Conservation (phyloP, 2,888 invertebrate species). For the Marasmarcha lunaedactyla region DNA sequence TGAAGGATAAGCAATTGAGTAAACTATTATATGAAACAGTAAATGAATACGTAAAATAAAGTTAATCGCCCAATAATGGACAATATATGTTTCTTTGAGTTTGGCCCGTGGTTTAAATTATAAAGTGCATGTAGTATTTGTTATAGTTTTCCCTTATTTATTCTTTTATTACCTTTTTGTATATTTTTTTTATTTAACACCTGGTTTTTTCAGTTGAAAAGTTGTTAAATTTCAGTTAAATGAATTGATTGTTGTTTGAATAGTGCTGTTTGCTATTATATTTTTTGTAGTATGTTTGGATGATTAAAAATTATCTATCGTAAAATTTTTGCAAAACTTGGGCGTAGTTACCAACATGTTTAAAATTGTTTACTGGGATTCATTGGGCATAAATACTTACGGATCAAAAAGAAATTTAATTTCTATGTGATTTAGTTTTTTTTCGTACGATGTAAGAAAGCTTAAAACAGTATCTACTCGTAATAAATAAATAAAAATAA, state of each 20-base stretch:
- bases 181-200: slow-evolving; percentile 18
- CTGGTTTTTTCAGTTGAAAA: too few relatives aligned
- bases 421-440: slow-evolving; percentile 26
- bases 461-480: slow-evolving; percentile 20
- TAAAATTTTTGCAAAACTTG: too few relatives aligned
- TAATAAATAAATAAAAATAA: slow-evolving; percentile 22
- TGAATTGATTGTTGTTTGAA: too few relatives aligned
- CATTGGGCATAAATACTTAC: slow-evolving; percentile 47
- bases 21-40: too few relatives aligned
- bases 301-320: too few relatives aligned
- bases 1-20: slow-evolving; percentile 5
- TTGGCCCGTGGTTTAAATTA: slow-evolving; percentile 25
- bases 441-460: slow-evolving; percentile 20
- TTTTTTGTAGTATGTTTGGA: too few relatives aligned
- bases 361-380: slow-evolving; percentile 17
- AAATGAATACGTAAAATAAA: too few relatives aligned
- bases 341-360: slow-evolving; percentile 7
- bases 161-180: slow-evolving; percentile 30
- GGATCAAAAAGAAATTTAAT: slow-evolving; percentile 14
- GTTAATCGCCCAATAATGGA: too few relatives aligned
- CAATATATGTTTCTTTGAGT: too few relatives aligned
- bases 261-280: too few relatives aligned
- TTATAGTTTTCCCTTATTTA: slow-evolving; percentile 29
- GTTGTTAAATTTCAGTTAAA: too few relatives aligned
- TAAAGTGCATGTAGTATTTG: slow-evolving; percentile 24